phyloP scores from a whole-genome alignment of 2,113 vertebrate genomes.

The Ceyx margarethae region DNA sequence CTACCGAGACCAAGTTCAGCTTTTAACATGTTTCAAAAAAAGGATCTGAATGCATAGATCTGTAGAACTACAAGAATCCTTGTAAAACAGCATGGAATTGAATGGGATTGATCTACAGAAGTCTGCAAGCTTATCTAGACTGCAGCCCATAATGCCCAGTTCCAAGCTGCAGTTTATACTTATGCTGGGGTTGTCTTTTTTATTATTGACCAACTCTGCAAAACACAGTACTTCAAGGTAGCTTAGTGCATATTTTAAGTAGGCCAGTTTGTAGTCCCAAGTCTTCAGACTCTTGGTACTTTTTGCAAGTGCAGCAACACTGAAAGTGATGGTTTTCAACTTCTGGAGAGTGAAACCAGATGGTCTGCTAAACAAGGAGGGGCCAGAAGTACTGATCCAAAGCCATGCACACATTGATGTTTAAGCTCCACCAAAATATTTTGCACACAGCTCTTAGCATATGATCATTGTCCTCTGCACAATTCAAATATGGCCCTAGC shows the following conservation, averaged over 20 bases:
- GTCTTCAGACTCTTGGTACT: background rate
- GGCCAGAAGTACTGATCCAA: background rate
- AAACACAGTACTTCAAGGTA: background rate
- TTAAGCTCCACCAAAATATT: background rate
- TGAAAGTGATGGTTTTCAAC: background rate
- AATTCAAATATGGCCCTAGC: background rate
- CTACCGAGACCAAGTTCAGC: background rate
- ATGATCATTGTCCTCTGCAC: background rate
- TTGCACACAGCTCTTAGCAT: background rate
- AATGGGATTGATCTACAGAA: background rate
- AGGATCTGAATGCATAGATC: background rate
- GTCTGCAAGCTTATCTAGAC: accelerated
- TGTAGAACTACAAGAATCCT: background rate
- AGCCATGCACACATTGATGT: background rate
- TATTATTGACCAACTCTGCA: background rate
- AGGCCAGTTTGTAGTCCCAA: background rate
- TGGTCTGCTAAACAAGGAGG: background rate
- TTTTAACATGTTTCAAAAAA: background rate
- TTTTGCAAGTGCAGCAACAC: background rate
- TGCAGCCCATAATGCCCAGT: background rate
- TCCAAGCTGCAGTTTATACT: background rate
- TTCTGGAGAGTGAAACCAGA: background rate
- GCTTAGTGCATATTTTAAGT: background rate
- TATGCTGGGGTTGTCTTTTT: background rate
- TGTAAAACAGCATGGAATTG: background rate